Evolutionary conservation across 2,888 invertebrate species (phyloP).

Genomic region (Athetis lepigone): DNA sequence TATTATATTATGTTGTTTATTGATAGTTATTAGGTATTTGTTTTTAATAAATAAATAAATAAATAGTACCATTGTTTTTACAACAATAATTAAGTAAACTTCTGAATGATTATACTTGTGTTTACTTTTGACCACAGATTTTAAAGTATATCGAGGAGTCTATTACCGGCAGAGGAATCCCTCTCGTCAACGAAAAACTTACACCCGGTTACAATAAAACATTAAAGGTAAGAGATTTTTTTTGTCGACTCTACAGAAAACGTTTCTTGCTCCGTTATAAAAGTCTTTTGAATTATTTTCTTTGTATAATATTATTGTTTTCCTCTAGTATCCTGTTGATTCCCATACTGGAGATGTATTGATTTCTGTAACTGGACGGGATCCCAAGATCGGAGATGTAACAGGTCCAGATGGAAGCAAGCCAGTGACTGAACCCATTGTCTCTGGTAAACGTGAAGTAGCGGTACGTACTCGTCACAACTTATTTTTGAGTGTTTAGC

Average conservation of each 20-base stretch:
- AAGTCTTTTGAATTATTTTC: neutral
- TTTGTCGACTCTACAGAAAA: neutral
- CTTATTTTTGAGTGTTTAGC: too few species aligned
- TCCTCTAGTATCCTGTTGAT: slow-evolving; percentile 72
- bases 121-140: slow-evolving; percentile 64
- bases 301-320: neutral
- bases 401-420: slow-evolving; percentile 65
- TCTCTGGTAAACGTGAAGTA: slow-evolving; percentile 59
- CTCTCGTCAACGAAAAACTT: slow-evolving; percentile 46
- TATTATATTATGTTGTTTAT: too few species aligned
- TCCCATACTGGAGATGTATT: slow-evolving; percentile 62
- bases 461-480: slow-evolving; percentile 62
- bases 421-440: slow-evolving; percentile 40
- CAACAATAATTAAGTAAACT: too few species aligned
- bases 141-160: slow-evolving; percentile 68
- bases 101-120: too few species aligned
- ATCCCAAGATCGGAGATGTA: slow-evolving; percentile 60
- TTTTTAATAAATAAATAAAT: too few species aligned
- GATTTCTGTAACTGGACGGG: slow-evolving; percentile 68
- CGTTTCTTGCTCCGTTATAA: neutral
- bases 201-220: slow-evolving; percentile 59
- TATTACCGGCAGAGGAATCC: slow-evolving; percentile 62
- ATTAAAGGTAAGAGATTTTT: slow-evolving; percentile 61
- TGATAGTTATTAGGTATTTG: too few species aligned
- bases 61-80: too few species aligned